Percentiles rank a stretch among this genome's conserved stretches.
Evolutionary conservation across 37 sponge, comb jelly and placozoan species (phyloP).

Genomic region (Axinella damicornis): DNA sequence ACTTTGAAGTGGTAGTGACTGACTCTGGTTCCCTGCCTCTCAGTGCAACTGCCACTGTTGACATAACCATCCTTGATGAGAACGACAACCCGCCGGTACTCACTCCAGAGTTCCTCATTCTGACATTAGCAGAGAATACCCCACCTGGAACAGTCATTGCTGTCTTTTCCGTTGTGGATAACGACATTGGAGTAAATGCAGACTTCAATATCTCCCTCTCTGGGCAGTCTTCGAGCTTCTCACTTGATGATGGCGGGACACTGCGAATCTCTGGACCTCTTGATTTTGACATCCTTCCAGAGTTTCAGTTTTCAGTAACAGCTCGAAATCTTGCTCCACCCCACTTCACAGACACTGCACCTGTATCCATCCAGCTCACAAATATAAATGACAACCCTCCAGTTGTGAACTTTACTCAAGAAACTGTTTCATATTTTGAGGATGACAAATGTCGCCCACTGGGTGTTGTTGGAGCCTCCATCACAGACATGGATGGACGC

Average conservation of each 20-base stretch:
- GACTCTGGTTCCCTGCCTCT: conserved; percentile 33
- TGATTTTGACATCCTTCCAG: conserved; percentile 64
- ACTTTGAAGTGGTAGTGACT: conserved; percentile 12
- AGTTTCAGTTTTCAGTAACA: conserved; percentile 24
- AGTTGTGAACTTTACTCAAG: conserved; percentile 37
- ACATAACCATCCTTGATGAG: conserved; percentile 14
- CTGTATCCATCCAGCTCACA: conserved; percentile 36
- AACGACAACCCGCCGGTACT: conserved; percentile 58
- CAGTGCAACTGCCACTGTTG: neutral
- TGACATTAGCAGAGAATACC: conserved; percentile 25
- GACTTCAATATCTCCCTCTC: conserved; percentile 20
- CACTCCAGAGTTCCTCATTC: conserved; percentile 7
- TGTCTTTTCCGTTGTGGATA: conserved; percentile 53
- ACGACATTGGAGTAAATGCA: conserved; percentile 41
- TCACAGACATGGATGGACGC: conserved; percentile 65
- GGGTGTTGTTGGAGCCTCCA: conserved; percentile 37
- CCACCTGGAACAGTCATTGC: conserved; percentile 25
- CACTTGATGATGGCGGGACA: conserved; percentile 14
- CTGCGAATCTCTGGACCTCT: conserved; percentile 47
- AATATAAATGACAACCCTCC: conserved; percentile 85
- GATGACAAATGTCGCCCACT: conserved; percentile 13
- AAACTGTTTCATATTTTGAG: conserved; percentile 31
- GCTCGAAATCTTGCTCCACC: conserved; percentile 59
- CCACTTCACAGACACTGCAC: conserved; percentile 4
- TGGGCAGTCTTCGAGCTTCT: conserved; percentile 31